phyloP scores from a whole-genome alignment of 2,113 vertebrate species.

The Leucoraja erinaceus region DNA sequence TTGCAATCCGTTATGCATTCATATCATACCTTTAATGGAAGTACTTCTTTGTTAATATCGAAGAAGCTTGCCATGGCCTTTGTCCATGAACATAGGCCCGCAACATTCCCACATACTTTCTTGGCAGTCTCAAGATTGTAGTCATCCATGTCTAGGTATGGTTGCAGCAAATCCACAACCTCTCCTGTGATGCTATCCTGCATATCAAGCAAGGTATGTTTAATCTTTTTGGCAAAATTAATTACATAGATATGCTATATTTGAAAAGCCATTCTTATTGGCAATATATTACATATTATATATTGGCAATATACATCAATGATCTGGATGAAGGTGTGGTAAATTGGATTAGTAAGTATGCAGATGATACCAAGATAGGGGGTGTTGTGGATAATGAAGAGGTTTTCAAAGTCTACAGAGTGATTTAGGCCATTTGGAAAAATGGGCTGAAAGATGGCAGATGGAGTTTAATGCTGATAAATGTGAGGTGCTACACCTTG shows the following conservation, averaged over 20 bases:
- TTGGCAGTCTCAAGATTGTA: conserved; percentile 74
- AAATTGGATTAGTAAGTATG: too few relatives aligned
- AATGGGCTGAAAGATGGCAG: too few relatives aligned
- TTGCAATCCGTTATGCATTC: neutral
- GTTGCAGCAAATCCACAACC: conserved; percentile 67
- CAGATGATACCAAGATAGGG: too few relatives aligned
- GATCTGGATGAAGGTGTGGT: too few relatives aligned
- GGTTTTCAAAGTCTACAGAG: too few relatives aligned
- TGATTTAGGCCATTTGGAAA: too few relatives aligned
- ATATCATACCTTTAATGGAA: conserved; percentile 70
- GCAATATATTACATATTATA: too few relatives aligned
- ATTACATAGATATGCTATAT: neutral
- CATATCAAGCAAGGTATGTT: neutral
- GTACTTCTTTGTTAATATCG: conserved; percentile 74
- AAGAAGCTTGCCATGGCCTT: conserved; percentile 75
- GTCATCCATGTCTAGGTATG: conserved; percentile 73
- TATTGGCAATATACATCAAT: too few relatives aligned
- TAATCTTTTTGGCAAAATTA: neutral
- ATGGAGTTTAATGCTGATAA: too few relatives aligned
- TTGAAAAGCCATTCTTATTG: neutral
- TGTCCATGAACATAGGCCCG: conserved; percentile 76
- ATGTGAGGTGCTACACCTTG: too few relatives aligned
- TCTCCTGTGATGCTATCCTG: conserved; percentile 75
- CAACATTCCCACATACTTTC: conserved; percentile 74
- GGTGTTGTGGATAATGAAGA: too few relatives aligned